These are phyloP conservation scores for Noctua pronuba DNA, from an alignment of 2,888 invertebrate genomes.

Conservation along the genomic window DNA sequence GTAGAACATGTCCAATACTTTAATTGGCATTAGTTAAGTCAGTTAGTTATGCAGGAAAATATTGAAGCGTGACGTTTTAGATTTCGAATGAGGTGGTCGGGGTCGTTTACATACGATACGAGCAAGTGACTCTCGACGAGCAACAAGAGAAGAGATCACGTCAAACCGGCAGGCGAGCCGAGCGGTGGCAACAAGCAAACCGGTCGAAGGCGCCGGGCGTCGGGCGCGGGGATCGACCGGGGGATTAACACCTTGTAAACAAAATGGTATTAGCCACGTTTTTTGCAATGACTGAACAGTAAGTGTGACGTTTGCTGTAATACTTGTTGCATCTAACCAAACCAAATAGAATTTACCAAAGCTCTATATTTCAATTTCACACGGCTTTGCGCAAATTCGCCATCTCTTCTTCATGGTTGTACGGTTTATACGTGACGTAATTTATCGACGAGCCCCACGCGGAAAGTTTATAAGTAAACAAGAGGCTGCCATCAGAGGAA, in stretches of 20 bases:
- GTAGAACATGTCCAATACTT: constrained; percentile 31
- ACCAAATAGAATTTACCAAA: constrained; percentile 49
- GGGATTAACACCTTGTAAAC: constrained; percentile 88
- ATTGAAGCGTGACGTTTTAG: constrained; percentile 68
- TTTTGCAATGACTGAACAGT: constrained; percentile 71
- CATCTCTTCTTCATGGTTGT: constrained; percentile 43
- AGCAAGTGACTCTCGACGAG: constrained; percentile 83
- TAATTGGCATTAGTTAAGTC: constrained; percentile 33
- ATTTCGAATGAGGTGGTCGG: constrained; percentile 79
- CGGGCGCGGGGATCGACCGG: constrained; percentile 78
- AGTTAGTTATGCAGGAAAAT: constrained; percentile 31
- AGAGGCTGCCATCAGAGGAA: constrained; percentile 39
- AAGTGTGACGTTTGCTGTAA: constrained; percentile 62
- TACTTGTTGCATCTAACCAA: constrained; percentile 57
- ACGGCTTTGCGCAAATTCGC: constrained; percentile 53
- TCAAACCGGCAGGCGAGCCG: constrained; percentile 87
- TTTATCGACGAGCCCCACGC: constrained; percentile 40
- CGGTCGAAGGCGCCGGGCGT: constrained; percentile 88
- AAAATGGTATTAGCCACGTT: constrained; percentile 85
- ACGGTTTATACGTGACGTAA: constrained; percentile 49
- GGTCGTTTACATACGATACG: constrained; percentile 87
- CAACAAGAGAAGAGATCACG: constrained; percentile 88
- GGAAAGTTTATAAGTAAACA: constrained; percentile 47
- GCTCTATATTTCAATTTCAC: constrained; percentile 50
- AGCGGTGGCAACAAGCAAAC: constrained; percentile 87